phyloP scores from a whole-genome alignment of 2,888 invertebrate species.

The Sphecodes monilicornis region DNA sequence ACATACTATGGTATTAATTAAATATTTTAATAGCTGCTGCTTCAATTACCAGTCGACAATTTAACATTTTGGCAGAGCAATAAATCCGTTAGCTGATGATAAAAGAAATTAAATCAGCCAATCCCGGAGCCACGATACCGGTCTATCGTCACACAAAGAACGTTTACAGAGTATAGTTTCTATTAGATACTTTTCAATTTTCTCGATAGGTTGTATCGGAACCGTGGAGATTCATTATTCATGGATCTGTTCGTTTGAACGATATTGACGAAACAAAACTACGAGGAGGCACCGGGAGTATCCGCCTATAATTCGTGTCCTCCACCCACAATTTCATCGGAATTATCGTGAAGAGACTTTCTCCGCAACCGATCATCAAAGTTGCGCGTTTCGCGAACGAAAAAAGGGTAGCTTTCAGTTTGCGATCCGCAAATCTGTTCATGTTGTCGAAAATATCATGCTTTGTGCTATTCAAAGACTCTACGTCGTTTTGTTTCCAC shows the following conservation, averaged over 20 bases:
- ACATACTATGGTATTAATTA: neutral
- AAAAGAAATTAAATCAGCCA: neutral
- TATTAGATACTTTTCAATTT: slow-evolving; percentile 47
- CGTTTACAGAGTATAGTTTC: slow-evolving; percentile 27
- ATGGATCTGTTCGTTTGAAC: slow-evolving; percentile 30
- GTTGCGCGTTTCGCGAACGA: slow-evolving; percentile 30
- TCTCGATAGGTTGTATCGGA: slow-evolving; percentile 36
- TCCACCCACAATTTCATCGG: slow-evolving; percentile 51
- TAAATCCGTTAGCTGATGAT: neutral
- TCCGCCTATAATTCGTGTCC: slow-evolving; percentile 14
- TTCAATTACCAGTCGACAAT: neutral
- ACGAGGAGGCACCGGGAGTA: slow-evolving; percentile 31
- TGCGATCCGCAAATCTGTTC: slow-evolving; percentile 31
- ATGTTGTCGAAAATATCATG: slow-evolving; percentile 26
- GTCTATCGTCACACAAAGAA: slow-evolving; percentile 7
- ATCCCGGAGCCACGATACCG: neutral
- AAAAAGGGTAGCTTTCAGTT: slow-evolving; percentile 10
- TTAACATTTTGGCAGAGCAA: neutral
- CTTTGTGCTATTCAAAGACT: neutral
- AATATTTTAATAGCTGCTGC: neutral
- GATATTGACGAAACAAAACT: slow-evolving; percentile 44
- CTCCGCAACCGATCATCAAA: neutral
- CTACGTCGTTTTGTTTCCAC: too few relatives aligned
- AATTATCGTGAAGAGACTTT: slow-evolving; percentile 32
- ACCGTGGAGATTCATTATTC: slow-evolving; percentile 49